Base-by-base conservation (phyloP, 2,113 vertebrate genomes). In the Eupsittula cactorum region DNA sequence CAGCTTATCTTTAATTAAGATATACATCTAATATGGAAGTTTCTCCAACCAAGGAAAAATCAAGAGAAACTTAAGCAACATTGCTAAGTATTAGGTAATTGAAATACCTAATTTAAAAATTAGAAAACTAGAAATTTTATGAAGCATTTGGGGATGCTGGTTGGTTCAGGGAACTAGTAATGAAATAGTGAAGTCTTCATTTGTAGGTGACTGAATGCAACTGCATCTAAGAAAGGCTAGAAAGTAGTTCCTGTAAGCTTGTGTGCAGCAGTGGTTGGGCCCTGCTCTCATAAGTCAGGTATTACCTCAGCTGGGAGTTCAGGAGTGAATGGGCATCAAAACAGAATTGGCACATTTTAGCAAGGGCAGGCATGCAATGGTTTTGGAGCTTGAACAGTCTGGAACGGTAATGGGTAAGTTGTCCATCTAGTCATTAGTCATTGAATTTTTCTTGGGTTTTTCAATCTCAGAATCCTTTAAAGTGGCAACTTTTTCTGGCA, bases 1-100 rank as follows among this genome's bases (percentile, higher is more conserved):
- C 75, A 96, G 44, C 85, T 96, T 94, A 92, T 94, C 78, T 80
- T 95, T 96, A 96, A 97, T 97, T 97, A 97, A 97, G 92, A 84
- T 96, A 84, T 77, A 63, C 35, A 77, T 91, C 86, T 93, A 83
- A 89, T 93, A 79, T 6, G 46, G 52, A 93, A 75, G 31, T 64
- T 94, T 95, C 86, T 92, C 86, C 85, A 73, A n/a, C 59, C n/a
- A 85, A 78, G 63, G 29, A 78, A 95, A 92, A 97, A 80, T 90
- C 55, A 77, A 94, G 71, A 84, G 71, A 96, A 95, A 86, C 31
- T 64, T 68, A 75, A 85, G 25, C 57, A 93, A 92, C 23, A 27
- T 69, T 85, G n/a, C 62, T 89, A 94, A 92, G 57, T 80, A 89
- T 73, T 83, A 83, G 24, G 67, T 95, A 90, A 95, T 92, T 77